Conservation (phyloP, 2,888 invertebrate genomes). For the Mylabris sibirica region DNA sequence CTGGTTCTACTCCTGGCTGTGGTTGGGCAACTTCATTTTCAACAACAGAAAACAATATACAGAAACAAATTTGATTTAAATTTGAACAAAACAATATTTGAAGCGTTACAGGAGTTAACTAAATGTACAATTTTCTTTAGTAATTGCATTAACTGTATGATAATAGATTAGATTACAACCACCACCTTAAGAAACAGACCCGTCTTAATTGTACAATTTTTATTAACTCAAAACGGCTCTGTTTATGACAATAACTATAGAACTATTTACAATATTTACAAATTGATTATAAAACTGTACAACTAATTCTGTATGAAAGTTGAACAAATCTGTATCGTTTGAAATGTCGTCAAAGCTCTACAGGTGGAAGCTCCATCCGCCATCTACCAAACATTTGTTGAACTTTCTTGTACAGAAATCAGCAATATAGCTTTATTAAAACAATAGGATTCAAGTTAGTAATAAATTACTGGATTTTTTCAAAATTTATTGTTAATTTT, state of each 20-base stretch:
- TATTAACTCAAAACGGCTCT: no score
- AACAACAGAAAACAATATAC: not conserved
- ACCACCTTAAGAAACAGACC: not conserved
- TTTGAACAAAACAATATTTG: conserved; percentile 14
- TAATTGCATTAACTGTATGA: not conserved
- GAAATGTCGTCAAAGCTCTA: not conserved
- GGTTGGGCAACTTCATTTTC: conserved; percentile 13
- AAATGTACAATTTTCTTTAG: not conserved
- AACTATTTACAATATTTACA: conserved; percentile 10
- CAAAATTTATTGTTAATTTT: conserved; percentile 16
- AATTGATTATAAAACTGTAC: not conserved
- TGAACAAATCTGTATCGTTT: not conserved
- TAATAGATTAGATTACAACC: not conserved
- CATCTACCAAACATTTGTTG: not conserved
- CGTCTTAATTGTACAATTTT: no score
- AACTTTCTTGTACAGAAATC: not conserved
- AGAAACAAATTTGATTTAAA: not conserved
- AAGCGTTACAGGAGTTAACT: not conserved
- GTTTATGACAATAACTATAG: not conserved
- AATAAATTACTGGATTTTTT: conserved; percentile 15
- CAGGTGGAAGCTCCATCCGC: not conserved
- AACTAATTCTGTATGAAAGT: not conserved
- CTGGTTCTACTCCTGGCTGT: conserved; percentile 21
- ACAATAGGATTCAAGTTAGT: conserved; percentile 4
- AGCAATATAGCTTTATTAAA: not conserved